Evolutionary conservation across 2,113 vertebrate species (phyloP).

Genomic region (Anguilla rostrata): DNA sequence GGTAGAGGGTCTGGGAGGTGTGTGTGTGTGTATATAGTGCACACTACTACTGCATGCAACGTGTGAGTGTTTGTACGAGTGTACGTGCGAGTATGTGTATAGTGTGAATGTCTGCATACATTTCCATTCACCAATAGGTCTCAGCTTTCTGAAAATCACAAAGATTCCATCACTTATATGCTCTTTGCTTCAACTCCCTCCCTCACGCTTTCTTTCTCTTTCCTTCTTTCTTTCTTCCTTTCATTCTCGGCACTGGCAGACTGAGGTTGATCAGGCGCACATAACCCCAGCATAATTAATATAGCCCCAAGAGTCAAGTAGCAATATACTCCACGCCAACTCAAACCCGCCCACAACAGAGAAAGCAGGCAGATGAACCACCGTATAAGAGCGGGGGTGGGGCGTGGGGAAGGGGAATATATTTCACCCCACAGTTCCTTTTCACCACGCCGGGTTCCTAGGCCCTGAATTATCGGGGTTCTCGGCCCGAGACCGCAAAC

Average conservation of each 20-base stretch:
- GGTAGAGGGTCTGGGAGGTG: neutral
- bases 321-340: neutral
- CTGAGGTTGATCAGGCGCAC: neutral
- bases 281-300: slow-evolving; percentile 27
- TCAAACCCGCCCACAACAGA: neutral
- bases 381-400: neutral
- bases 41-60: neutral
- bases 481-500: too few relatives aligned
- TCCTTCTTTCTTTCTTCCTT: neutral
- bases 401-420: neutral
- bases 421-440: neutral
- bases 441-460: neutral
- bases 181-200: neutral
- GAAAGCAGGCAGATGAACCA: neutral
- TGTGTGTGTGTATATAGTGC: neutral
- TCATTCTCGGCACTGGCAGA: neutral
- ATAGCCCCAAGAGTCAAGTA: slow-evolving; percentile 19
- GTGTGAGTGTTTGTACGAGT: too few relatives aligned
- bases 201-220: neutral
- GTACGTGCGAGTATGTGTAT: neutral
- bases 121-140: neutral
- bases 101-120: neutral
- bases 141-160: neutral
- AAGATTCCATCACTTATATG: neutral
- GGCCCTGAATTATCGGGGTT: too few relatives aligned